These are phyloP conservation scores for Jordanella pulchra DNA, from an alignment of 2,797 vertebrate genomes.

Conservation along the genomic window DNA sequence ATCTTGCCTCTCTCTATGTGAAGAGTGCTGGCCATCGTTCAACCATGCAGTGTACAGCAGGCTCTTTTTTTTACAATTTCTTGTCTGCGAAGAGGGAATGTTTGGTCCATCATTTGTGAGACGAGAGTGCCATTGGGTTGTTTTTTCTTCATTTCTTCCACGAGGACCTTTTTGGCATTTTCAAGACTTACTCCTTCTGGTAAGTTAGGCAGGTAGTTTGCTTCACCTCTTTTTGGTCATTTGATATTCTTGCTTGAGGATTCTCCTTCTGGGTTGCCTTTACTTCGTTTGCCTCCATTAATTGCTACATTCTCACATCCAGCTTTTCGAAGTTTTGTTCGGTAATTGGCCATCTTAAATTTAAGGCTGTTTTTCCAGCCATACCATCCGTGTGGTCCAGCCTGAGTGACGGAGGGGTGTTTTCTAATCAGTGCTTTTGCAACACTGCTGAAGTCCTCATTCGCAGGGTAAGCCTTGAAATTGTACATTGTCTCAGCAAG, in stretches of 20 bases:
- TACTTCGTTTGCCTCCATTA: background rate
- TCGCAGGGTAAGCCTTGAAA: background rate
- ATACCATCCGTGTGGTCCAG: background rate
- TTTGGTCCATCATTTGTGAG: no score
- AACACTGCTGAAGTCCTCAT: constrained; percentile 5
- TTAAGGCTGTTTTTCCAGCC: constrained; percentile 1
- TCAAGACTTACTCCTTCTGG: no score
- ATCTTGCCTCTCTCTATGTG: no score
- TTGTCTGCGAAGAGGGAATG: no score
- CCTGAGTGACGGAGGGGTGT: background rate
- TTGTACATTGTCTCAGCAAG: background rate
- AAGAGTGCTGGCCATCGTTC: no score
- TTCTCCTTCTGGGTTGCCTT: background rate
- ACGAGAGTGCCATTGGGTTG: no score
- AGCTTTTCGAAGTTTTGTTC: background rate
- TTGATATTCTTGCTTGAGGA: background rate
- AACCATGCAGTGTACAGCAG: no score
- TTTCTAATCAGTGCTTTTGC: background rate
- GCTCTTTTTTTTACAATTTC: no score
- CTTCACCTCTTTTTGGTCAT: no score
- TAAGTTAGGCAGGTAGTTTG: no score
- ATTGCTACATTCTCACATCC: background rate
- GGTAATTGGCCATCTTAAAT: constrained; percentile 1
- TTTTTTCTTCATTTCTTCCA: no score
- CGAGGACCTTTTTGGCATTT: no score